These are phyloP conservation scores for Amphiprion percula DNA, from an alignment of 2,113 vertebrate species.

Conservation along the genomic window DNA sequence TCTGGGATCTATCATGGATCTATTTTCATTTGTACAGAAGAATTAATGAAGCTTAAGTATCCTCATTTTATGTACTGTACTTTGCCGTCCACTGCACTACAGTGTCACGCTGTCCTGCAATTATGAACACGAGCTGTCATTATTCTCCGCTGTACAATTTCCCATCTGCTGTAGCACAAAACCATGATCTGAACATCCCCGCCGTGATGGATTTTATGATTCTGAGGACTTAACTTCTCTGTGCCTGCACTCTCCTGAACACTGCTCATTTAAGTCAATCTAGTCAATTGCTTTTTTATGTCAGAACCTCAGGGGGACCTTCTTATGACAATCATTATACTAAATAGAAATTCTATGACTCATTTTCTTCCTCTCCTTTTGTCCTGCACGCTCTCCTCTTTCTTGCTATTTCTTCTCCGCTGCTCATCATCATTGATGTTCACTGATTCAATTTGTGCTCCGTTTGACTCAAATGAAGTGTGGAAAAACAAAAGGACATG, in stretches of 20 bases:
- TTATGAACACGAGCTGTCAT: slow-evolving; percentile 11
- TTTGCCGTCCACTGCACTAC: not conserved
- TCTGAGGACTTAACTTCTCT: slow-evolving; percentile 41
- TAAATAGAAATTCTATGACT: slow-evolving; percentile 47
- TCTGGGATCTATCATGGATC: not conserved
- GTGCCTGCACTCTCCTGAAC: slow-evolving; percentile 37
- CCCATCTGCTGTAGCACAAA: slow-evolving; percentile 16
- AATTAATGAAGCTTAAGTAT: not conserved
- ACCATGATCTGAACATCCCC: slow-evolving; percentile 12
- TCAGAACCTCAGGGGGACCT: slow-evolving; percentile 37
- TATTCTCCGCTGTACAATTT: slow-evolving; percentile 31
- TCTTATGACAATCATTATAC: slow-evolving; percentile 56
- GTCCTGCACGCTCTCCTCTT: not conserved
- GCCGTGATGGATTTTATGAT: slow-evolving; percentile 34
- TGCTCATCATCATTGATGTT: slow-evolving; percentile 1
- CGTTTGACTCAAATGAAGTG: slow-evolving; percentile 2
- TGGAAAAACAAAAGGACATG: not conserved
- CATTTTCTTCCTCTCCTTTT: slow-evolving; percentile 42
- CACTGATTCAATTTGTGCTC: not conserved
- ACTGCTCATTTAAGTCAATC: slow-evolving; percentile 56
- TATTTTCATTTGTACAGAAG: not conserved
- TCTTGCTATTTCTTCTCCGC: not conserved
- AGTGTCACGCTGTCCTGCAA: not conserved
- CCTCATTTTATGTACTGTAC: not conserved
- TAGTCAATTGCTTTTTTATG: slow-evolving; percentile 62